These are phyloP conservation scores for Lycopodina hypogea DNA, from an alignment of 37 sponge, comb jelly and placozoan species.

Conservation along the genomic window DNA sequence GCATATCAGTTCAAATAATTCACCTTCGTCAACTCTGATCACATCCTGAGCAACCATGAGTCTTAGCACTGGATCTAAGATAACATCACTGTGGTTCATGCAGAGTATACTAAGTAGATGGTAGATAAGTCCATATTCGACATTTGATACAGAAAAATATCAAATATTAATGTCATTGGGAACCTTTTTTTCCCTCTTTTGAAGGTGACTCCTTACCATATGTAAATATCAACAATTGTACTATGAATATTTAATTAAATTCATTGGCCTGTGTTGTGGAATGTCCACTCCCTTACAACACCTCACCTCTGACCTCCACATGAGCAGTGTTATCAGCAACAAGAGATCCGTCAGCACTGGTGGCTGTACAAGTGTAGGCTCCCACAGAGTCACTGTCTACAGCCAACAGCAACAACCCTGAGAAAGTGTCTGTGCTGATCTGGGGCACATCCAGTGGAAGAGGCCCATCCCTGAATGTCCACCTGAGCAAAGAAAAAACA, in stretches of 20 bases:
- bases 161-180: too few species aligned
- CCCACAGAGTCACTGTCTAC: neutral
- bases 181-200: too few species aligned
- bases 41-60: neutral
- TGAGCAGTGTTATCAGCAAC: constrained; percentile 22
- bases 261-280: neutral
- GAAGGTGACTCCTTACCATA: too few species aligned
- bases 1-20: constrained; percentile 6
- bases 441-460: constrained; percentile 7
- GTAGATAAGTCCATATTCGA: too few species aligned
- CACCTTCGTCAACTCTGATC: neutral
- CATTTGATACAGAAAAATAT: too few species aligned
- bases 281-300: too few species aligned
- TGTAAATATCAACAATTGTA: too few species aligned
- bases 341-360: neutral
- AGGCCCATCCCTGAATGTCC: constrained; percentile 32
- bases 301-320: constrained; percentile 22
- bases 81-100: neutral
- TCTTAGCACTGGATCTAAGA: neutral
- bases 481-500: constrained; percentile 7
- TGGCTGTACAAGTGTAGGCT: constrained; percentile 38
- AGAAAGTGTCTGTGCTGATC: neutral
- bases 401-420: neutral
- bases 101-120: too few species aligned
- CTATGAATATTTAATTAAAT: neutral